Evolutionary conservation across 2,888 invertebrate genomes (phyloP).

Genomic region (Cephus spinipes): DNA sequence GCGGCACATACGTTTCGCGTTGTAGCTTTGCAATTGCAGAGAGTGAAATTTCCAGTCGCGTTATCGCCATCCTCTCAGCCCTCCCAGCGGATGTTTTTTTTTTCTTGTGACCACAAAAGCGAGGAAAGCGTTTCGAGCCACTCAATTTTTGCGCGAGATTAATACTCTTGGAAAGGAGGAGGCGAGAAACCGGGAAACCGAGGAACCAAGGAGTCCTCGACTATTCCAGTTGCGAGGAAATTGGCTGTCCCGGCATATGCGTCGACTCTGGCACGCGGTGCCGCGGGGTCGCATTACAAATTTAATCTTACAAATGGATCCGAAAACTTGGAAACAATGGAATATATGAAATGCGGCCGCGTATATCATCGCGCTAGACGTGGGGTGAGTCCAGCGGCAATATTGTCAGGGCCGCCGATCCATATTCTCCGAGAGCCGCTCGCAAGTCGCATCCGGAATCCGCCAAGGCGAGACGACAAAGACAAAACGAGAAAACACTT

Average conservation of each 20-base stretch:
- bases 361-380: constrained; percentile 56
- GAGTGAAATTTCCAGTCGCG: too few species aligned
- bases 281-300: constrained; percentile 70
- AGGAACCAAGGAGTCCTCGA: neutral
- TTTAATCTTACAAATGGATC: constrained; percentile 81
- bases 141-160: too few species aligned
- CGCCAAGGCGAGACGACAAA: constrained; percentile 14
- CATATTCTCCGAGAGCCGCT: constrained; percentile 51
- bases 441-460: constrained; percentile 9
- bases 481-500: constrained; percentile 9
- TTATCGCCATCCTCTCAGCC: too few species aligned
- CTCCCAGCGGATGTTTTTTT: too few species aligned
- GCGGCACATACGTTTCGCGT: too few species aligned
- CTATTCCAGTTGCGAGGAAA: constrained; percentile 43
- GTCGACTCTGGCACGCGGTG: constrained; percentile 50
- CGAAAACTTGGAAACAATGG: constrained; percentile 68
- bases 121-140: too few species aligned
- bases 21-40: too few species aligned
- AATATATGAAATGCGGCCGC: constrained; percentile 66
- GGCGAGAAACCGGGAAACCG: too few species aligned
- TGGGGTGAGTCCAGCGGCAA: constrained; percentile 59
- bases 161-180: too few species aligned
- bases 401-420: constrained; percentile 66
- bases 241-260: constrained; percentile 63
- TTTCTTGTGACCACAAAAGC: too few species aligned